Evolutionary conservation across 2,113 vertebrate genomes (phyloP).

Genomic region (Cololabis saira): DNA sequence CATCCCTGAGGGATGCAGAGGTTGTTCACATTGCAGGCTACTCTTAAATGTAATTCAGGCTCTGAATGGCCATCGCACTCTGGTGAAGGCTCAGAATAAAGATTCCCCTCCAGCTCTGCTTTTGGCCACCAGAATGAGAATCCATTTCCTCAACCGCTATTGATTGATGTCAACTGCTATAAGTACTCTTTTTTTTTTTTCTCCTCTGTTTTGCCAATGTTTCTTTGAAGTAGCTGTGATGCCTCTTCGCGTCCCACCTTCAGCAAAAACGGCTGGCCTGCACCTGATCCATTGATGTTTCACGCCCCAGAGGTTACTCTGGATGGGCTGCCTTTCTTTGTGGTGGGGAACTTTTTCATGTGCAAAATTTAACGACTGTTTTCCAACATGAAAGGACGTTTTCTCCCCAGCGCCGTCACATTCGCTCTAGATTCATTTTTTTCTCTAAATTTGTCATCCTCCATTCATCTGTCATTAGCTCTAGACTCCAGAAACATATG

Average conservation of each 20-base stretch:
- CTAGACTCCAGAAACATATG: no score
- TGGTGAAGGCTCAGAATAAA: slow-evolving; percentile 27
- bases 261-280: slow-evolving; percentile 55
- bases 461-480: slow-evolving; percentile 9
- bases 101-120: slow-evolving; percentile 45
- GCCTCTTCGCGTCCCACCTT: slow-evolving; percentile 51
- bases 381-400: slow-evolving; percentile 52
- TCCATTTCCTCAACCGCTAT: slow-evolving; percentile 52
- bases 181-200: slow-evolving; percentile 48
- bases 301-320: slow-evolving; percentile 57
- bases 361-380: slow-evolving; percentile 49
- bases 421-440: background rate
- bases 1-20: slow-evolving; percentile 37
- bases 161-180: slow-evolving; percentile 68
- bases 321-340: slow-evolving; percentile 29
- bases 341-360: slow-evolving; percentile 47
- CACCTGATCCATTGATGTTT: slow-evolving; percentile 73
- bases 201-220: slow-evolving; percentile 43
- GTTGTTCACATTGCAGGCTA: slow-evolving; percentile 54
- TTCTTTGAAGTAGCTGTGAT: slow-evolving; percentile 63
- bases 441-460: slow-evolving; percentile 13
- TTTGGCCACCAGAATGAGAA: slow-evolving; percentile 50
- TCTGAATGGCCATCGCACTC: slow-evolving; percentile 20
- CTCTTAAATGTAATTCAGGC: slow-evolving; percentile 59
- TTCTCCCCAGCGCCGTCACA: slow-evolving; percentile 8